Percentiles rank a stretch among this genome's conserved stretches.
phyloP scores from a whole-genome alignment of 2,888 invertebrate species.

The Campoletis raptor region DNA sequence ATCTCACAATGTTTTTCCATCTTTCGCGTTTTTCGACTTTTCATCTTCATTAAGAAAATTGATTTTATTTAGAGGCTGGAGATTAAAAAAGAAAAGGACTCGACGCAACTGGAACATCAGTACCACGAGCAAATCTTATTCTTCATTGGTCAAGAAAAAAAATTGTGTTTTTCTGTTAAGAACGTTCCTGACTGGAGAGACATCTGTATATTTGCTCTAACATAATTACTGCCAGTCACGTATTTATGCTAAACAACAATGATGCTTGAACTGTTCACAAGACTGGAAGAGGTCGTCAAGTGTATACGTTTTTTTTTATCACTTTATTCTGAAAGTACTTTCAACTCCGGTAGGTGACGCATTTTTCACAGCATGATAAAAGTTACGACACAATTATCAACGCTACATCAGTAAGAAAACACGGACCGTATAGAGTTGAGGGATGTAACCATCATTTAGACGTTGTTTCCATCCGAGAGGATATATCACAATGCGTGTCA shows the following conservation, averaged over 20 bases:
- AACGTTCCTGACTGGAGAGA: neutral
- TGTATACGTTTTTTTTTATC: neutral
- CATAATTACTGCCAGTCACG: neutral
- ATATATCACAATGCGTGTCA: slow-evolving; percentile 34
- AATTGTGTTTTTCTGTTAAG: neutral
- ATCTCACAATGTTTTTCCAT: neutral
- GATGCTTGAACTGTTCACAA: neutral
- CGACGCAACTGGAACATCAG: too few relatives aligned
- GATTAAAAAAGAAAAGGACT: too few relatives aligned
- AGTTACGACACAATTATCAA: slow-evolving; percentile 37
- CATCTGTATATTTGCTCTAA: neutral
- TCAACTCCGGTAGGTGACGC: slow-evolving; percentile 9
- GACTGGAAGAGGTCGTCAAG: slow-evolving; percentile 1
- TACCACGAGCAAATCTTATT: neutral
- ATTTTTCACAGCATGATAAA: slow-evolving; percentile 46
- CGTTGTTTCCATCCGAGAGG: slow-evolving; percentile 47
- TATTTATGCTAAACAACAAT: neutral
- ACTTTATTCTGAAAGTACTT: neutral
- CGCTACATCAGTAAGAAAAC: slow-evolving; percentile 14
- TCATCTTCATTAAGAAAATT: neutral
- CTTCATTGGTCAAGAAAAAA: neutral
- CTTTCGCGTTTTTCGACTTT: neutral
- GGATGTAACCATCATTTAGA: slow-evolving; percentile 60
- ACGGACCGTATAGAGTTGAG: slow-evolving; percentile 7
- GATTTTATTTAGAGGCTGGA: neutral